phyloP scores from a whole-genome alignment of 1,140 invertebrate species.

The Drosophila simulans region DNA sequence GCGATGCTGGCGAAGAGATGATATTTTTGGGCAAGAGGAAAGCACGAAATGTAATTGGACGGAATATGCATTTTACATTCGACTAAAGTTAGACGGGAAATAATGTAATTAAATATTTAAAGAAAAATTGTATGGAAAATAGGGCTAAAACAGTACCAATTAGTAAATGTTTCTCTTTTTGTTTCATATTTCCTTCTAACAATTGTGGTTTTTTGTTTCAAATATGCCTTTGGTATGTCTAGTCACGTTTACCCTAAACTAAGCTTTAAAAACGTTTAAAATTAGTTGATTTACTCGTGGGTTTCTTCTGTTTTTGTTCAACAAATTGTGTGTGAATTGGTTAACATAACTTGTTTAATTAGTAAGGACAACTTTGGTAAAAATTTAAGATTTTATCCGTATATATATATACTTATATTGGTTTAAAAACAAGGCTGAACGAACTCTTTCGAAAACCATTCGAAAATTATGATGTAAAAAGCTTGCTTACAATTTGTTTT shows the following conservation, averaged over 20 bases:
- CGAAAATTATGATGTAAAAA: slow-evolving; percentile 39
- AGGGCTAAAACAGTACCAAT: slow-evolving; percentile 47
- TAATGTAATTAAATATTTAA: slow-evolving; percentile 31
- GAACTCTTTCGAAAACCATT: slow-evolving; percentile 36
- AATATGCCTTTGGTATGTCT: slow-evolving; percentile 84
- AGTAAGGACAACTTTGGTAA: slow-evolving; percentile 85
- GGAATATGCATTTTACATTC: slow-evolving; percentile 79
- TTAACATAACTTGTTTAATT: slow-evolving; percentile 70
- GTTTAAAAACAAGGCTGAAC: slow-evolving; percentile 47
- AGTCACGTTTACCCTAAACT: slow-evolving; percentile 71
- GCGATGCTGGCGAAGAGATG: slow-evolving; percentile 28
- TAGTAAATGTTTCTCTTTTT: slow-evolving; percentile 28
- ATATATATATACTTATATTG: slow-evolving; percentile 54
- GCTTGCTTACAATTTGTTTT: slow-evolving; percentile 37
- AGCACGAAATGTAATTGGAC: slow-evolving; percentile 82
- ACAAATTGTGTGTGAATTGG: slow-evolving; percentile 57
- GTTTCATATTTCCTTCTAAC: slow-evolving; percentile 36
- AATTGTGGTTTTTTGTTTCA: slow-evolving; percentile 51
- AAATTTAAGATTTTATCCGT: slow-evolving; percentile 55
- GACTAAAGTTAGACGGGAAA: slow-evolving; percentile 67
- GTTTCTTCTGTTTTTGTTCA: slow-evolving; percentile 46
- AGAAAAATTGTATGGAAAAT: slow-evolving; percentile 22
- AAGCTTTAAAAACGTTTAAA: slow-evolving; percentile 66
- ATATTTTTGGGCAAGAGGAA: slow-evolving; percentile 66
- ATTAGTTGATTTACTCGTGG: slow-evolving; percentile 47